A percentile compares a stretch with the other conserved stretches of the same genome.
Conservation (phyloP, 2,888 invertebrate species). For the Anorthoa munda region DNA sequence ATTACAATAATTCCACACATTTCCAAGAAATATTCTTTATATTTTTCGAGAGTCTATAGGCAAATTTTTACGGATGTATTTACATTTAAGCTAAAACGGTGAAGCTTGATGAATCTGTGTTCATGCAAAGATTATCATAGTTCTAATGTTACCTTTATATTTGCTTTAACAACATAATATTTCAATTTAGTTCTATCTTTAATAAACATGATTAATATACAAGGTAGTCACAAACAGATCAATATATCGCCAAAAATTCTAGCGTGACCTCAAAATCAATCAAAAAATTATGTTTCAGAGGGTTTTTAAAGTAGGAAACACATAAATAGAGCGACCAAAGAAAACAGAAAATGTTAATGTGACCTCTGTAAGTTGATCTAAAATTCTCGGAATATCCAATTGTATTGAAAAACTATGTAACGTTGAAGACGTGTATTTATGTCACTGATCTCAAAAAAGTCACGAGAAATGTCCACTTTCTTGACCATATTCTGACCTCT, state of each 20-base stretch:
- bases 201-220: not conserved
- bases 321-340: not conserved
- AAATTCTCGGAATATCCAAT: conserved; percentile 33
- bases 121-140: not conserved
- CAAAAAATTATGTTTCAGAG: not conserved
- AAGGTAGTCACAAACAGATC: not conserved
- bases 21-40: not conserved
- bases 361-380: conserved; percentile 31
- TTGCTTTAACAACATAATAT: not conserved
- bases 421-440: not conserved
- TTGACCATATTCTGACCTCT: not conserved
- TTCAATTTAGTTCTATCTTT: not conserved
- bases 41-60: not conserved
- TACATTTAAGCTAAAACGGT: not conserved
- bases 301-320: not conserved
- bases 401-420: conserved; percentile 3
- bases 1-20: not conserved
- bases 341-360: conserved; percentile 33
- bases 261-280: not conserved
- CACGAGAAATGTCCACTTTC: not conserved
- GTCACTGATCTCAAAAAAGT: not conserved
- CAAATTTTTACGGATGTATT: not conserved
- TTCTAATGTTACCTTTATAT: not conserved
- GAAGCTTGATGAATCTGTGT: not conserved
- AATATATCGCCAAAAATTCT: not conserved